Conservation (phyloP, 2,797 vertebrate species). For the Chrysocyon brachyurus region DNA sequence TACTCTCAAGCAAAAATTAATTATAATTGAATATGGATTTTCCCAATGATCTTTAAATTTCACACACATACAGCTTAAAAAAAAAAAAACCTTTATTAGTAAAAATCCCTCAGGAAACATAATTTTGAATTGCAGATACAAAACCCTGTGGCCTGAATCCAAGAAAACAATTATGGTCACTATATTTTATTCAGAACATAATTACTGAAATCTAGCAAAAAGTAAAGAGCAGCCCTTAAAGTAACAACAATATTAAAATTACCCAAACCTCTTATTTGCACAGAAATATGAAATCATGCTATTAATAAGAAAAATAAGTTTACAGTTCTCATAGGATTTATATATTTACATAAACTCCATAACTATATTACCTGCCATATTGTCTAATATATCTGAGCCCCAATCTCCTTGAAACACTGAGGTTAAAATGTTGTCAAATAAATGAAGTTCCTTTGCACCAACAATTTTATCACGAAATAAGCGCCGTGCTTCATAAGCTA, state of each 20-base stretch:
- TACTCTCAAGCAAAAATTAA: neutral
- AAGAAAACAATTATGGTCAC: conserved; percentile 21
- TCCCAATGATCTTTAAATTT: conserved; percentile 22
- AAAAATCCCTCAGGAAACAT: conserved; percentile 26
- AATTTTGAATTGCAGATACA: neutral
- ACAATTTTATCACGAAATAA: conserved; percentile 97
- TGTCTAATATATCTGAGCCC: conserved; percentile 94
- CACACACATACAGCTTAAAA: neutral
- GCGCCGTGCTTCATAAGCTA: conserved; percentile 94
- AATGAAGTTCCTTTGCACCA: conserved; percentile 92
- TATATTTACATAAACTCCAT: neutral
- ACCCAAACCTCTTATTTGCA: neutral
- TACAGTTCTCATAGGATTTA: neutral
- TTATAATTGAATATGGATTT: neutral
- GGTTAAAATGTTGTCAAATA: conserved; percentile 95
- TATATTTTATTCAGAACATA: neutral
- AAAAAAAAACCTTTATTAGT: neutral
- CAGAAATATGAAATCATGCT: neutral
- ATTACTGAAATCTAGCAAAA: conserved; percentile 50
- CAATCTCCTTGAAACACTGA: conserved; percentile 95
- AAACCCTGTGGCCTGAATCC: neutral
- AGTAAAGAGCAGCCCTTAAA: neutral
- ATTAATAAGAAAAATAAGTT: neutral
- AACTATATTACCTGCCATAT: conserved; percentile 92
- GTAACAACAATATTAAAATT: conserved; percentile 37